Conservation (phyloP, 30 jellyfish, hydroid and myxozoan species). For the Mastigias papua region DNA sequence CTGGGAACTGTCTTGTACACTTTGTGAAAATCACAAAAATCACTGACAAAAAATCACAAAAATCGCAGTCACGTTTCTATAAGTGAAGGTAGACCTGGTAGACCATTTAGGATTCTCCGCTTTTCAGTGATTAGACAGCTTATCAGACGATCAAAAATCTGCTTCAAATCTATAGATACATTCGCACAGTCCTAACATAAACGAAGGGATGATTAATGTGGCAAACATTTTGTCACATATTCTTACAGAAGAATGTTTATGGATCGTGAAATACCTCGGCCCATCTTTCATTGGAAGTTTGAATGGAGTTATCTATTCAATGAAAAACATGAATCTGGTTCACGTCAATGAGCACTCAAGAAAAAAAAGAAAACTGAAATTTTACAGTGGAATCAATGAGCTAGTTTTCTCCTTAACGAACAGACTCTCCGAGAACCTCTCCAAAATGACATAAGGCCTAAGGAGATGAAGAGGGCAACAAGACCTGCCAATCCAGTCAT, state of each 20-base stretch:
- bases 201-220: neutral
- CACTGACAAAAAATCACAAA: too few relatives aligned
- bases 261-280: neutral
- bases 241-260: neutral
- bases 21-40: too few relatives aligned
- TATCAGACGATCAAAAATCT: too few relatives aligned
- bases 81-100: too few relatives aligned
- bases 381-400: neutral
- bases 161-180: too few relatives aligned
- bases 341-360: neutral
- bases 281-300: neutral
- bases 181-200: too few relatives aligned
- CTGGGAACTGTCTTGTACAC: too few relatives aligned
- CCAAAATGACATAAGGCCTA: neutral
- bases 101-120: too few relatives aligned
- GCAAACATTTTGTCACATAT: neutral
- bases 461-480: neutral
- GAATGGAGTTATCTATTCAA: neutral
- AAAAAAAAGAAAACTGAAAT: neutral
- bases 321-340: neutral
- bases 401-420: neutral
- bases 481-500: neutral
- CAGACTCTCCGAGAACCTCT: neutral
- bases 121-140: too few relatives aligned
- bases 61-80: too few relatives aligned